Evolutionary conservation across 2,113 vertebrate species (phyloP), one percentile per base, ranked within the genome.

Genomic region (Alosa alosa): DNA sequence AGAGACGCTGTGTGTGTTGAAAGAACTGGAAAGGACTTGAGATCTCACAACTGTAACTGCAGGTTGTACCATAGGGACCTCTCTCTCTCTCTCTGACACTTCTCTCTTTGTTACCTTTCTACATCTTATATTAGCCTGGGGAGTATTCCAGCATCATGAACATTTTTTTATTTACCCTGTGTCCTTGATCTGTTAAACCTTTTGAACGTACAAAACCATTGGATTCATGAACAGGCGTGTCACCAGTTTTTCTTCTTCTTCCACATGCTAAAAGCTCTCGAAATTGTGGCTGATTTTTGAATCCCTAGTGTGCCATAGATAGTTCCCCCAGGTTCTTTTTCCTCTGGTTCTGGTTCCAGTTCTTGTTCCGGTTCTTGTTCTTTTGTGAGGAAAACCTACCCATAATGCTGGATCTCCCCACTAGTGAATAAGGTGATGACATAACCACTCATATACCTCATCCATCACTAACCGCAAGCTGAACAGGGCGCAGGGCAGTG

Each of bases 401-500:
- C 72, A 78, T 78, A 78, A 36, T 41, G 72, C 72, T 78, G 72
- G 10, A 78, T 17, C 72, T 78, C 72, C 72, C 31, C 72, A 11
- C 8, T 17, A 17, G 72, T 78, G 72, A 78, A 78, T 39, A 36
- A 36, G 31, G 36, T 39, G 31, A 78, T 78, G 72, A 36, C 72
- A 75, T 75, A 39, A 78, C 31, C 72, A 78, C 72, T 78, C 72
- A 78, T 75, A 75, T 78, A 78, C 72, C 72, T 78, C 72, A 78
- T 78, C 72, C 72, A 17, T 78, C 72, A 78, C 72, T 78, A 78
- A 78, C 72, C 0, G 31, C 72, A 78, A 78, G 72, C 72, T 78
- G 39, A 78, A 78, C 72, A 41, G 2, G 41, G 2, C 31, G 1
- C 25, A 72, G 64, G 8, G n/a, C 64, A 22, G 55, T 6, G 55